Conservation (phyloP, 2,888 invertebrate species). For the Magallana nippona region DNA sequence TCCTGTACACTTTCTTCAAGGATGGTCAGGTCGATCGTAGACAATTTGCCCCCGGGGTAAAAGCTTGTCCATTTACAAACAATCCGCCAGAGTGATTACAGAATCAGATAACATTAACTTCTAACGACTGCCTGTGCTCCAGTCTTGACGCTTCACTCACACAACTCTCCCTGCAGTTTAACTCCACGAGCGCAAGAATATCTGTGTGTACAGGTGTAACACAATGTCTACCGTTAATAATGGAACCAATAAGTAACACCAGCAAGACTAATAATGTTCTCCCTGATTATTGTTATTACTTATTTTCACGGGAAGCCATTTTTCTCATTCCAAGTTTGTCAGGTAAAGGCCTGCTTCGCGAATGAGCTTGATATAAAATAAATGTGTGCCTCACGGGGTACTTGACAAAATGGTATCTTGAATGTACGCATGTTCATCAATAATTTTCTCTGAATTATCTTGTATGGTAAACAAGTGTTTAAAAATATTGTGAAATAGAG, state of each 20-base stretch:
- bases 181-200: background rate
- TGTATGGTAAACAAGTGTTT: too few relatives aligned
- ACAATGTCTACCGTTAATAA: background rate
- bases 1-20: background rate
- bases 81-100: conserved; percentile 17
- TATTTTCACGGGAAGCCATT: conserved; percentile 38
- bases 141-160: conserved; percentile 6
- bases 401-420: too few relatives aligned
- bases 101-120: conserved; percentile 2
- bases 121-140: conserved; percentile 13
- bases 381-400: background rate
- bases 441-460: too few relatives aligned
- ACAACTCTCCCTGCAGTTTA: background rate
- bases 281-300: background rate
- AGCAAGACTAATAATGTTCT: background rate
- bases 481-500: too few relatives aligned
- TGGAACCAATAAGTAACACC: background rate
- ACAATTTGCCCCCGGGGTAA: conserved; percentile 20
- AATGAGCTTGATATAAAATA: conserved; percentile 28
- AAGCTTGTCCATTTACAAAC: conserved; percentile 29
- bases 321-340: conserved; percentile 33
- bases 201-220: background rate
- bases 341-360: conserved; percentile 40
- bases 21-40: conserved; percentile 27
- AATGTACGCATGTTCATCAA: too few relatives aligned